Evolutionary conservation across 1,140 invertebrate species (phyloP), one percentile per base, ranked within the genome.

Genomic region (Yoshiicerus persimilis): DNA sequence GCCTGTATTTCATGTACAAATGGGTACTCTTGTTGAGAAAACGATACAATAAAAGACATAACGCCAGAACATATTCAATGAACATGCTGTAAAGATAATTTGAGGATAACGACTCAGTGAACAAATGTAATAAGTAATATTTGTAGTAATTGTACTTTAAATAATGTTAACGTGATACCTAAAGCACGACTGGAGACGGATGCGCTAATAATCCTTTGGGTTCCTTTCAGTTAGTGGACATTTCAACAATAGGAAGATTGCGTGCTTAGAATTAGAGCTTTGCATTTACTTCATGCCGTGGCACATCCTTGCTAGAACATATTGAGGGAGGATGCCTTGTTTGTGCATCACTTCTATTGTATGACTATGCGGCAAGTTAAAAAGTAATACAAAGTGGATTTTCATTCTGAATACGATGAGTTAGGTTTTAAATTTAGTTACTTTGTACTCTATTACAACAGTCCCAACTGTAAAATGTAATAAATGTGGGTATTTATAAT

Each of bases 141-240:
- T n/a, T n/a, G n/a, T n/a, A 4, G n/a, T 34, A 80, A 23, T 80
- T 80, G 75, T n/a, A 80, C 32, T 38, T 80, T 80, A 80, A 80
- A 80, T 80, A 32, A 20, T 38, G 38, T 86, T 66, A 66, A 64
- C 47, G 38, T 86, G 84, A 86, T 86, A 66, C 84, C 84, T 13
- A 36, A 86, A 86, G 84, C 84, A 86, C 84, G 84, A 86, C 32
- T 34, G 13, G 27, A 64, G 84, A 56, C 84, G 84, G 84, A 86
- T 86, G 56, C 84, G 56, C 20, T 64, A 86, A 86, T 64, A 86
- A 86, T 86, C 41, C 84, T 66, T 86, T 41, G 27, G 39, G n/a
- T 56, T 23, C 77, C 13, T 83, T 77, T 36, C 75, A 80, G 36
- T 38, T 20, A 80, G 16, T 36, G 13, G 75, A 38, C 30, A 36